Conservation (phyloP, 2,888 invertebrate genomes). For the Meiosimyza platycephala region DNA sequence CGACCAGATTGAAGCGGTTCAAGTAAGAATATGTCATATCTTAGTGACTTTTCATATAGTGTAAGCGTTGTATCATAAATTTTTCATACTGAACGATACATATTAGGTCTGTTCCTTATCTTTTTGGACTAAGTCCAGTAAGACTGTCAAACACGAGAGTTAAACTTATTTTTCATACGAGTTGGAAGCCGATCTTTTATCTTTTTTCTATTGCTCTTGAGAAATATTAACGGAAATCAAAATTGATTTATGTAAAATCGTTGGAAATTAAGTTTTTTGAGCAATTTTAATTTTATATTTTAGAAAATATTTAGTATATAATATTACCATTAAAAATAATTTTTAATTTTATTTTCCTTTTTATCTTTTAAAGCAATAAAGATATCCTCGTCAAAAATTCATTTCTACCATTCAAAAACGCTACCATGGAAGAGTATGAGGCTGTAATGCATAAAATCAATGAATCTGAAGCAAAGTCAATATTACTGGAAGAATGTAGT, state of each 20-base stretch:
- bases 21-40: not conserved
- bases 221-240: too few relatives aligned
- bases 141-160: too few relatives aligned
- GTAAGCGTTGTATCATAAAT: too few relatives aligned
- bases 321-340: too few relatives aligned
- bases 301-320: too few relatives aligned
- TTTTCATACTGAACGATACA: too few relatives aligned
- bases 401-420: constrained; percentile 65
- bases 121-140: too few relatives aligned
- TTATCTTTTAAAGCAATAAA: constrained; percentile 67
- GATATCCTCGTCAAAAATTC: constrained; percentile 63
- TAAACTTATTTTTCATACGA: not conserved
- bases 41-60: too few relatives aligned
- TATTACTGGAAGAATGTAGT: constrained; percentile 75
- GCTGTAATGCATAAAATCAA: constrained; percentile 64
- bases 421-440: constrained; percentile 72
- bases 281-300: too few relatives aligned
- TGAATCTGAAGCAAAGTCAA: constrained; percentile 56
- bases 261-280: too few relatives aligned
- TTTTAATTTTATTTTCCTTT: not conserved
- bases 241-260: too few relatives aligned
- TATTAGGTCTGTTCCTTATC: too few relatives aligned
- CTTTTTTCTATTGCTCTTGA: not conserved
- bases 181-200: not conserved
- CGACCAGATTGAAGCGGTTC: constrained; percentile 7